Base-by-base conservation (phyloP, 2,888 invertebrate genomes). In the Hirtodrosophila histrioides region DNA sequence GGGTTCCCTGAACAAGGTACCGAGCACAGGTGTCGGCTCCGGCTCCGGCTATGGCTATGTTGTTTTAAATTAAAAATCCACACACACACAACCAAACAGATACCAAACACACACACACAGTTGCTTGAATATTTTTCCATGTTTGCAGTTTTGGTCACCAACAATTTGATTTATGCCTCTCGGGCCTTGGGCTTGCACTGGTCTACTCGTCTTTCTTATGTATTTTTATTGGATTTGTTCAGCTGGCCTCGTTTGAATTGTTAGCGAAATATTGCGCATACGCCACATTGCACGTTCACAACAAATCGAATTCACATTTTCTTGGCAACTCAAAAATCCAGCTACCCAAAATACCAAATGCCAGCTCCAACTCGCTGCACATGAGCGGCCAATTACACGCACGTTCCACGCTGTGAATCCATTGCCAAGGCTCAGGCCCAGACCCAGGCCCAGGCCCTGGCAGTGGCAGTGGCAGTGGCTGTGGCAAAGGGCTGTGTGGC, bases 61-160 rank as follows among this genome's bases (percentile, higher is more conserved):
- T 82, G 83, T 79, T 86, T 86, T 87, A 86, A 83, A 87, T 83
- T 83, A 83, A 86, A 83, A 86, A 79, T 85, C 80, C 58, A 63
- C 67, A 70, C 69, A 67, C 58, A 75, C 53, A 50, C 39, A 51
- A 31, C 64, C 44, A 53, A 39, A 70, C 31, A 48, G 9, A 17
- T 17, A 17, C 17, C 17, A 17, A 17, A 17, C 17, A 17, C 17
- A 17, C 17, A 17, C 27, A 44, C 11, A 55, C 51, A 17, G 1
- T 17, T 1, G 40, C 50, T 53, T 55, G 65, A 68, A 78, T 66
- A 67, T 71, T 79, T 60, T 66, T 3, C 50, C 73, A 60, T 75
- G 73, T 63, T 69, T 73, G 73, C 79, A 69, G 75, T 71, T 78
- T 72, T 63, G 75, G 61, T 69, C 57, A 66, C 60, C 58, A 51